Conservation (phyloP, 2,113 vertebrate species). For the Epinephelus moara region DNA sequence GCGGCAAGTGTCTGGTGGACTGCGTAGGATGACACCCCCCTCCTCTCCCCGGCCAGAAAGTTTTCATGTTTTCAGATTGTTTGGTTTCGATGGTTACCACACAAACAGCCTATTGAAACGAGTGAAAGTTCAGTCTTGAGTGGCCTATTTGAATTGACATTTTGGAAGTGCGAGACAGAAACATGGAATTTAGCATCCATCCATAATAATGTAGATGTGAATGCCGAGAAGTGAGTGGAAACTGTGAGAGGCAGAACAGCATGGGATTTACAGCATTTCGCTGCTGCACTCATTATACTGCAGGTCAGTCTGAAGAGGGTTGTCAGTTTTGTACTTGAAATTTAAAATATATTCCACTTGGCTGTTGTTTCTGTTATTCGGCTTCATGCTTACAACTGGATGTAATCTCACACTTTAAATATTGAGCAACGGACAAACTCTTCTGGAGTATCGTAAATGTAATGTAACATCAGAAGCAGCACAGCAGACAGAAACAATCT, state of each 20-base stretch:
- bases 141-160: conserved; percentile 57
- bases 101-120: conserved; percentile 66
- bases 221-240: conserved; percentile 51
- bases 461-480: conserved; percentile 10
- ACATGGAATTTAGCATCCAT: conserved; percentile 21
- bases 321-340: background rate
- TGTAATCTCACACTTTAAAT: background rate
- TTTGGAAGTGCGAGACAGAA: conserved; percentile 39
- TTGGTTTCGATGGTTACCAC: conserved; percentile 69
- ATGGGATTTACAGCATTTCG: background rate
- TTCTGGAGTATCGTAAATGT: conserved; percentile 7
- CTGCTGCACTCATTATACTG: conserved; percentile 7
- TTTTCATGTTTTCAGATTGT: conserved; percentile 44
- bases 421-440: background rate
- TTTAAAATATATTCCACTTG: conserved; percentile 9
- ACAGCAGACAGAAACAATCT: conserved; percentile 19
- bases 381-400: background rate
- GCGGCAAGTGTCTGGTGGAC: conserved; percentile 62
- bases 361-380: background rate
- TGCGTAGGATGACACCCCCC: conserved; percentile 50
- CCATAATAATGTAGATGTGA: conserved; percentile 24
- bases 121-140: conserved; percentile 36
- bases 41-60: conserved; percentile 29
- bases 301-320: conserved; percentile 9
- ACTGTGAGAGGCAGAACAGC: conserved; percentile 33